Evolutionary conservation across 2,113 vertebrate genomes (phyloP).

Genomic region (Pseudonaja textilis): DNA sequence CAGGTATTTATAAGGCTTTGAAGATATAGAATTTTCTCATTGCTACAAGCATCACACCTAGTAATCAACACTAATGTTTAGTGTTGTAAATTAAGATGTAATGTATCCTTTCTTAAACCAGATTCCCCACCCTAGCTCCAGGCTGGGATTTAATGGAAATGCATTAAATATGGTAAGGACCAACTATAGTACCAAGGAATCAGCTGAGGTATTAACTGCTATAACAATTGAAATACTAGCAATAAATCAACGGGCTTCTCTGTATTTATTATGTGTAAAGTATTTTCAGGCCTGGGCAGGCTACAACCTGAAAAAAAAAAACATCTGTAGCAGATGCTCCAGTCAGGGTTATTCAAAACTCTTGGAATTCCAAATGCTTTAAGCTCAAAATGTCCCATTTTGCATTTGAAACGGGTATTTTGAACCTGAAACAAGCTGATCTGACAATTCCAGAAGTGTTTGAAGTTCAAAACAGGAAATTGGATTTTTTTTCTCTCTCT

Average conservation of each 20-base stretch:
- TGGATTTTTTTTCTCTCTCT: not conserved
- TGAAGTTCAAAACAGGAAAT: not conserved
- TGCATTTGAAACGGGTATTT: not conserved
- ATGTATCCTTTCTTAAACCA: not conserved
- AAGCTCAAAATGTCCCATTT: not conserved
- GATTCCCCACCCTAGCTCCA: not conserved
- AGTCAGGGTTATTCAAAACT: not conserved
- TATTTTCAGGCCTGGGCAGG: not conserved
- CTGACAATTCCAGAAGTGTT: not conserved
- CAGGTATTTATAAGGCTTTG: not conserved
- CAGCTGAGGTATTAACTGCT: not conserved
- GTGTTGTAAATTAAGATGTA: not conserved
- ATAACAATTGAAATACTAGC: not conserved
- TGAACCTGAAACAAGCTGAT: not conserved
- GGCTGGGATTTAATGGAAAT: not conserved
- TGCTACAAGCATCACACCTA: not conserved
- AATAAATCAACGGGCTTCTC: not conserved
- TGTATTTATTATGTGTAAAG: not conserved
- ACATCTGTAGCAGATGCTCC: not conserved
- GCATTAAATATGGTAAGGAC: not conserved
- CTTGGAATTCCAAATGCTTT: not conserved
- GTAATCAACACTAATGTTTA: too few species aligned
- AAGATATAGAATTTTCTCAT: not conserved
- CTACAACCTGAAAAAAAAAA: not conserved
- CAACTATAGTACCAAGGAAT: not conserved